Conservation (phyloP, 23 tunicate species). For the Corella eumyota region DNA sequence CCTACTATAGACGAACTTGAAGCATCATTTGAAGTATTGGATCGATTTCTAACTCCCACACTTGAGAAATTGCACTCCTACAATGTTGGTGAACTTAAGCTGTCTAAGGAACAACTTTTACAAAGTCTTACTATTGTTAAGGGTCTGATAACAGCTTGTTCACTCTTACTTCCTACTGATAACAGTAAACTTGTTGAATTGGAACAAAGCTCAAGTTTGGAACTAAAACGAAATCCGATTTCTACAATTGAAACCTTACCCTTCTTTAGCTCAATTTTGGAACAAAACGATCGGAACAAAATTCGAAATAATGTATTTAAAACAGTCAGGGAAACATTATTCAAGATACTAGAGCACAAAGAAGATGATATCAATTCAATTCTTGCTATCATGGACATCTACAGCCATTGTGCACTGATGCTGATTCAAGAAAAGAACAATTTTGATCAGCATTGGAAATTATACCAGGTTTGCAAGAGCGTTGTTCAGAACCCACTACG, state of each 20-base stretch:
- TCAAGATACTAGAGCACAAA: slow-evolving; percentile 12
- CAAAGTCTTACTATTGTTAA: no score
- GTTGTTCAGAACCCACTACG: slow-evolving; percentile 47
- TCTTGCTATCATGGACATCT: slow-evolving; percentile 44
- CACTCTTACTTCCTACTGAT: no score
- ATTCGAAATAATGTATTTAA: slow-evolving; percentile 26
- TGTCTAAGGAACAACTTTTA: slow-evolving; percentile 54
- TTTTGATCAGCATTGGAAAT: slow-evolving; percentile 76
- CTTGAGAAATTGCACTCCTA: slow-evolving; percentile 19
- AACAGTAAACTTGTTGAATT: no score
- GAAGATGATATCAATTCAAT: slow-evolving; percentile 87
- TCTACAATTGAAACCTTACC: no score
- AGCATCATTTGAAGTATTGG: slow-evolving; percentile 36
- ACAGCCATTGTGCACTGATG: slow-evolving; percentile 57
- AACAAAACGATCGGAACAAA: slow-evolving; percentile 3
- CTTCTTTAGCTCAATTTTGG: no score
- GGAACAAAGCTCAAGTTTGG: no score
- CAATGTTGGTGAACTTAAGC: slow-evolving; percentile 12
- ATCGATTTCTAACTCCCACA: no score
- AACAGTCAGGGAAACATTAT: slow-evolving; percentile 15
- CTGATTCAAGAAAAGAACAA: slow-evolving; percentile 32
- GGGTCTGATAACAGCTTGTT: no score
- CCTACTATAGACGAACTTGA: slow-evolving; percentile 54
- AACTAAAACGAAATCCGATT: no score
- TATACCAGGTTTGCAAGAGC: slow-evolving; percentile 32